Evolutionary conservation across 2,113 vertebrate species (phyloP).

Genomic region (Elephantulus edwardii): DNA sequence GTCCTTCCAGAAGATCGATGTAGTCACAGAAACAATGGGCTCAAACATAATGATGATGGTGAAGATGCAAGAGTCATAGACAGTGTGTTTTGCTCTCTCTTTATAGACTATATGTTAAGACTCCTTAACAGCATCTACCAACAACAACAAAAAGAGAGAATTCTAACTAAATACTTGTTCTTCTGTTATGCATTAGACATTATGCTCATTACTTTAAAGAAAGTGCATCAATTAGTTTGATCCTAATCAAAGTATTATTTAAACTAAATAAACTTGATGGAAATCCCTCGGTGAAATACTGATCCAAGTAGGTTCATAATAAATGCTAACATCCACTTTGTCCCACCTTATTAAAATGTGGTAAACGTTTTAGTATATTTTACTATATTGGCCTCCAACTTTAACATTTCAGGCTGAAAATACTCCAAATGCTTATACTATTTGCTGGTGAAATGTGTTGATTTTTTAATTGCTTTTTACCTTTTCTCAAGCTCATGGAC

Average conservation of each 20-base stretch:
- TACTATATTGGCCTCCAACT: neutral
- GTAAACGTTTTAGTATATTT: neutral
- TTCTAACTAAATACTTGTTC: neutral
- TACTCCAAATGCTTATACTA: neutral
- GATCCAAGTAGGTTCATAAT: neutral
- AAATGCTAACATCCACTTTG: neutral
- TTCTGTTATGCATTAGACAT: neutral
- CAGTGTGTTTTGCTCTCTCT: too few species aligned
- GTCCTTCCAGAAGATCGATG: neutral
- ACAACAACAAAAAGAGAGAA: neutral
- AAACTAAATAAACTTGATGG: constrained; percentile 9
- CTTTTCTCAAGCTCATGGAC: neutral
- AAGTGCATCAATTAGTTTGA: neutral
- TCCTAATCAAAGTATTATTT: neutral
- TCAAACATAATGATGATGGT: neutral
- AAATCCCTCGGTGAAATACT: neutral
- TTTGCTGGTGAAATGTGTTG: neutral
- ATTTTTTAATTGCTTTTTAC: neutral
- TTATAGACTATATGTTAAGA: neutral
- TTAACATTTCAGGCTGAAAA: neutral
- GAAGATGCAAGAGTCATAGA: too few species aligned
- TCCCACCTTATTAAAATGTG: neutral
- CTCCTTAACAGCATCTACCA: neutral
- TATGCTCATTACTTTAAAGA: neutral
- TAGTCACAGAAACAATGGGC: neutral